Evolutionary conservation across 1,140 invertebrate species (phyloP), one percentile per base, ranked within the genome.

Genomic region (Micrasema longulum): DNA sequence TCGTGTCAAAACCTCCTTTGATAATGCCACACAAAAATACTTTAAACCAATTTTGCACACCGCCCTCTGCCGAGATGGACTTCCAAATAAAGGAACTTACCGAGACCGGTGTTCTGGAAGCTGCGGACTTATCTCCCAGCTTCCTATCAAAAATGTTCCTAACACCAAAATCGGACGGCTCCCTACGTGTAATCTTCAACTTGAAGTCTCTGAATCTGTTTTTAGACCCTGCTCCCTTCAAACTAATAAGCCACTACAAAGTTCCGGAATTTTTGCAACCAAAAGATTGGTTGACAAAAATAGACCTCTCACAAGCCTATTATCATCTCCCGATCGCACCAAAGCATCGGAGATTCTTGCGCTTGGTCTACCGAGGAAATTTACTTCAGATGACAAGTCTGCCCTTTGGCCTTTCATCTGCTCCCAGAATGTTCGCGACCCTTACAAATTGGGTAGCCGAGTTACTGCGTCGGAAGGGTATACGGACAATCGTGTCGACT

Each of bases 121-220:
- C 35, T 9, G 72, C 43, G 1, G 31, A n/a, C 11, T 0, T 12
- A 16, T 52, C 73, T 0, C 71, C 76, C 55, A 79, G 77, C 45
- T 80, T 82, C 45, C 31, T 81, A 10, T 82, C 79, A 10, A 64
- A 69, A 38, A 77, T 80, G 69, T 81, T 80, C 47, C 65, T 81
- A 5, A 67, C 77, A 0, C 69, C 71, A 20, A 77, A 77, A 41
- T 66, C 52, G 55, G 64, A 74, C 62, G 62, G 71, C 0, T 70
- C 76, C 0, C 7, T 41, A n/a, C 38, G 69, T 0, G 77, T 77
- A 0, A 80, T 81, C 31, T 80, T 80, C 77, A 80, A 79, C 22
- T 50, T 79, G 4, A 74, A 70, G 47, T 38, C 45, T 1, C 50
- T 80, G 10, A 80, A 80, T 65, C 2, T 64, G 0, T 76, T 73